phyloP scores from a whole-genome alignment of 2,113 vertebrate species.

The Melanostigma gelatinosum region DNA sequence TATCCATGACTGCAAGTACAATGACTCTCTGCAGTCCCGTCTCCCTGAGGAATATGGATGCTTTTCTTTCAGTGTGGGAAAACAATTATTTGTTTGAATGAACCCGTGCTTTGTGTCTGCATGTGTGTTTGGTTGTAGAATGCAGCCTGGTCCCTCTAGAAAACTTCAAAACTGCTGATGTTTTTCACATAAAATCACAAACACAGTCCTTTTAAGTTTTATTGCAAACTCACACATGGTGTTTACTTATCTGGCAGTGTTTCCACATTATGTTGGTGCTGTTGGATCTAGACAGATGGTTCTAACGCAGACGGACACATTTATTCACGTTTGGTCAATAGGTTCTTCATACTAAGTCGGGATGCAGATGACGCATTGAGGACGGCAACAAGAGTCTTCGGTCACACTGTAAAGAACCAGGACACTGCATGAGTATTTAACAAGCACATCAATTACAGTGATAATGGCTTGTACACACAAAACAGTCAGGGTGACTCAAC shows the following conservation, averaged over 20 bases:
- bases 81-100: conserved; percentile 52
- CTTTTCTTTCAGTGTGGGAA: conserved; percentile 34
- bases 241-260: conserved; percentile 18
- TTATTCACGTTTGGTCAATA: conserved; percentile 4
- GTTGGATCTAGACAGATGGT: neutral
- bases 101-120: conserved; percentile 36
- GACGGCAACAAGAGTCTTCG: conserved; percentile 1
- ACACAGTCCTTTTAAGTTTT: neutral
- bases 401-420: conserved; percentile 17
- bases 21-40: conserved; percentile 26
- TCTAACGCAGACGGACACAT: neutral
- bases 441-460: conserved; percentile 62
- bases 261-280: conserved; percentile 2
- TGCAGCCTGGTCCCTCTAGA: neutral
- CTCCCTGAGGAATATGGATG: conserved; percentile 28
- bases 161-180: conserved; percentile 10
- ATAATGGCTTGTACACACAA: conserved; percentile 61
- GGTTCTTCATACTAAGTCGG: conserved; percentile 5
- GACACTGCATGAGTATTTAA: conserved; percentile 42
- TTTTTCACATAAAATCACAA: conserved; percentile 17
- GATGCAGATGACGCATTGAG: conserved; percentile 1
- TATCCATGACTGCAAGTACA: conserved; percentile 55
- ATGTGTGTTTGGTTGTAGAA: conserved; percentile 5
- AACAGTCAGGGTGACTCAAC: conserved; percentile 62
- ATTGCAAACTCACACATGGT: neutral